A percentile compares a stretch with the other conserved stretches of the same genome.
These are phyloP conservation scores for Urocyon cinereoargenteus DNA, from an alignment of 2,797 vertebrate genomes.

Conservation along the genomic window DNA sequence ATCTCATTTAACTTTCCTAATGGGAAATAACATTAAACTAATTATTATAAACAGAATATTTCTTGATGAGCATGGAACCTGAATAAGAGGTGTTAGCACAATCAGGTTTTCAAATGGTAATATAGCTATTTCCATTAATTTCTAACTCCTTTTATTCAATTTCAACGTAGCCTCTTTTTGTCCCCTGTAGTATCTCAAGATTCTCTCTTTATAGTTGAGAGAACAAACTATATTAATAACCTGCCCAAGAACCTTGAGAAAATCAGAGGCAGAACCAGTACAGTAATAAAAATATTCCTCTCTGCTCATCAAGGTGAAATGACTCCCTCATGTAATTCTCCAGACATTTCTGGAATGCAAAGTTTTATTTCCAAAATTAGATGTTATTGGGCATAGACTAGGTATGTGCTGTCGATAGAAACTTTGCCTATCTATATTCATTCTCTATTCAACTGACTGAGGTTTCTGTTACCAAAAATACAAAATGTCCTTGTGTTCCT, in stretches of 20 bases:
- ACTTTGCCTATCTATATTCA: not conserved
- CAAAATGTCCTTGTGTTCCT: constrained; percentile 36
- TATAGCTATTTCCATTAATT: not conserved
- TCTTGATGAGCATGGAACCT: not conserved
- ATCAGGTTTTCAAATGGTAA: not conserved
- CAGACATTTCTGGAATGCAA: not conserved
- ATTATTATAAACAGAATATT: not conserved
- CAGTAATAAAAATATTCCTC: not conserved
- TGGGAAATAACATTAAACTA: constrained; percentile 6
- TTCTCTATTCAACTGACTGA: not conserved
- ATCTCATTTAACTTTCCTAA: not conserved
- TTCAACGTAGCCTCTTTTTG: not conserved
- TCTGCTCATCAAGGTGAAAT: not conserved
- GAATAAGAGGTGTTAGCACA: not conserved
- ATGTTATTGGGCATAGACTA: not conserved
- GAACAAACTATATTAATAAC: not conserved
- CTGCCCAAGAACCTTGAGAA: not conserved
- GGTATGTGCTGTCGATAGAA: not conserved
- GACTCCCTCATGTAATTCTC: not conserved
- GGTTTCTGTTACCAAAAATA: constrained; percentile 72
- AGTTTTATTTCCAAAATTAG: not conserved
- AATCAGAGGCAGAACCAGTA: not conserved
- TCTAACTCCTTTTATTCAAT: not conserved
- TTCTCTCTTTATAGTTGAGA: not conserved
- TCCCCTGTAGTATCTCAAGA: not conserved